phyloP scores from a whole-genome alignment of 2,797 vertebrate species.

The Anguilla pacifica region DNA sequence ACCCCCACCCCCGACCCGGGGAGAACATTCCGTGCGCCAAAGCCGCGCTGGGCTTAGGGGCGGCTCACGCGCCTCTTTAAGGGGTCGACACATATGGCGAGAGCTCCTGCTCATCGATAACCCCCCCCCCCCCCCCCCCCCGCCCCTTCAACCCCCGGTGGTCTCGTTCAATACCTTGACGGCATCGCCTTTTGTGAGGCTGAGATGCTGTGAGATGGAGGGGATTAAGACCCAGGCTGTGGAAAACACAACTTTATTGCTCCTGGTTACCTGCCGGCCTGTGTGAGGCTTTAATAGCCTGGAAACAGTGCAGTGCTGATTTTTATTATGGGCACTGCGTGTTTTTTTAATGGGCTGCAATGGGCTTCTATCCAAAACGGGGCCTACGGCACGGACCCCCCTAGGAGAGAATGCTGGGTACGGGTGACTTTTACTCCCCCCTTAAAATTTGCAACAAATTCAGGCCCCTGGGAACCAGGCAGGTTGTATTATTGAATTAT shows the following conservation, averaged over 20 bases:
- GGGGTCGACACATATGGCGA: slow-evolving; percentile 45
- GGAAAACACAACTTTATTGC: not conserved
- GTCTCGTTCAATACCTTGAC: slow-evolving; percentile 16
- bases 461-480: no score
- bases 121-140: no score
- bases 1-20: slow-evolving; percentile 62
- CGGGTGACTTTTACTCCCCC: no score
- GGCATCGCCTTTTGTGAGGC: slow-evolving; percentile 22
- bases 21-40: slow-evolving; percentile 62
- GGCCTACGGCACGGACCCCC: no score
- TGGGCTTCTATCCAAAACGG: no score
- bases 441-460: no score
- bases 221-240: not conserved
- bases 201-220: not conserved
- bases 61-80: slow-evolving; percentile 57
- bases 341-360: no score
- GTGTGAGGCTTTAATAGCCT: not conserved
- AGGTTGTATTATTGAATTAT: no score
- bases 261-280: not conserved
- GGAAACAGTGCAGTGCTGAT: not conserved
- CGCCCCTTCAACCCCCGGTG: not conserved
- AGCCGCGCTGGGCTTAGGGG: slow-evolving; percentile 68
- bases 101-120: slow-evolving; percentile 28
- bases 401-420: no score
- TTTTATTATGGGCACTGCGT: no score